Evolutionary conservation across 1,140 invertebrate species (phyloP), one percentile per base, ranked within the genome.

Genomic region (Drosophila albomicans): DNA sequence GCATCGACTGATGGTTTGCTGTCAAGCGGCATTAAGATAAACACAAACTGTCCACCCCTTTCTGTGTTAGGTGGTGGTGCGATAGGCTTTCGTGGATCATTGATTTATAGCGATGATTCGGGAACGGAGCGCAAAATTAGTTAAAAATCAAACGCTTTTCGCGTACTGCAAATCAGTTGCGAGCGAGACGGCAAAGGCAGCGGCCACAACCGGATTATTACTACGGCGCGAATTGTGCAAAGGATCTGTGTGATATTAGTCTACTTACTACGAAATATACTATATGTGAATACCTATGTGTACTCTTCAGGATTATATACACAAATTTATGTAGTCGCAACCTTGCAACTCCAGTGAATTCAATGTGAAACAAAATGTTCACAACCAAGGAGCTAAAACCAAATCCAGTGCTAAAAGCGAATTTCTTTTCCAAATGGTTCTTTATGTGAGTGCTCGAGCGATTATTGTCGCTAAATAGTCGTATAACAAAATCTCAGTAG

Each of bases 381-480:
- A 35, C 75, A n/a, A 45, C 64, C 32, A 59, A 74, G 57, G 52
- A 80, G 68, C 78, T 78, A 10, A 71, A 80, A 59, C 91, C 91
- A 25, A 92, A 92, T 91, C 91, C 91, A 11, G 79, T 91, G 67
- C 72, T 90, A 28, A 78, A 78, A 51, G 89, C 91, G n/a, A 92
- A 91, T 75, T 81, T 92, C 32, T 54, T 92, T 5, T 92, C 91
- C 46, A 92, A 91, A 74, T 92, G 91, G 91, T 91, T 91, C 41
- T 92, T 92, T 82, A 77, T 91, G 91, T 92, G 82, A 91, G 89
- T 87, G 61, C 8, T 28, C 20, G 54, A 6, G 28, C 28, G 32
- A 52, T 11, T 56, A n/a, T 65, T 11, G 25, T 25, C 20, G 20
- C 20, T 1, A 30, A 51, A 49, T 13, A 49, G 4, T 48, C 5